phyloP scores from a whole-genome alignment of 2,797 vertebrate species.

The Prunella strophiata region DNA sequence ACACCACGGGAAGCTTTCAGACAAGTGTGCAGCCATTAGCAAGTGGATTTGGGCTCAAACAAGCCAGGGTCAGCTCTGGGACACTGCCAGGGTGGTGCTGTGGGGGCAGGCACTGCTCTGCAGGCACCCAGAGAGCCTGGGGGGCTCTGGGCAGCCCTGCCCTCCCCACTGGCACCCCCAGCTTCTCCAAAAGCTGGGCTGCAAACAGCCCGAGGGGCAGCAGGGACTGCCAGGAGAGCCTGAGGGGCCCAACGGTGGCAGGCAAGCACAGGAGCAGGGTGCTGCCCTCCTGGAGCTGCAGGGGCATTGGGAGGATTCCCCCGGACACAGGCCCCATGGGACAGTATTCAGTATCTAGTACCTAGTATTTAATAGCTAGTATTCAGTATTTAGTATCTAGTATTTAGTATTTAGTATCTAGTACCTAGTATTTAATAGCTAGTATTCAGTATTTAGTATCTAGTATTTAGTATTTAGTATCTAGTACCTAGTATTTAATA shows the following conservation, averaged over 20 bases:
- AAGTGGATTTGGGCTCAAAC: accelerated
- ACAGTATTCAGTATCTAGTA: accelerated
- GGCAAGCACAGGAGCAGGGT: accelerated
- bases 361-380: accelerated
- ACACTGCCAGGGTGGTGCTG: accelerated
- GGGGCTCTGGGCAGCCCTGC: not conserved
- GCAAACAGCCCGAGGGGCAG: not conserved
- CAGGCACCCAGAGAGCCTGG: not conserved
- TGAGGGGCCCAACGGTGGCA: accelerated
- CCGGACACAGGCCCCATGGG: accelerated
- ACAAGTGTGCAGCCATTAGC: accelerated
- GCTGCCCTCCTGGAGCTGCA: accelerated
- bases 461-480: too few species aligned
- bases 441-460: accelerated
- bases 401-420: not conserved
- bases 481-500: not conserved
- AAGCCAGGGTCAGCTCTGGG: not conserved
- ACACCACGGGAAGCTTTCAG: not conserved
- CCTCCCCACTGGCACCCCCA: not conserved
- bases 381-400: accelerated
- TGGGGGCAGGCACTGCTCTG: accelerated
- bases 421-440: accelerated
- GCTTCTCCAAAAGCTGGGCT: not conserved
- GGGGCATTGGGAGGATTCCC: not conserved
- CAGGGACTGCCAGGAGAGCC: not conserved